Conservation (phyloP, 2,888 invertebrate species). For the Junonia oenone region DNA sequence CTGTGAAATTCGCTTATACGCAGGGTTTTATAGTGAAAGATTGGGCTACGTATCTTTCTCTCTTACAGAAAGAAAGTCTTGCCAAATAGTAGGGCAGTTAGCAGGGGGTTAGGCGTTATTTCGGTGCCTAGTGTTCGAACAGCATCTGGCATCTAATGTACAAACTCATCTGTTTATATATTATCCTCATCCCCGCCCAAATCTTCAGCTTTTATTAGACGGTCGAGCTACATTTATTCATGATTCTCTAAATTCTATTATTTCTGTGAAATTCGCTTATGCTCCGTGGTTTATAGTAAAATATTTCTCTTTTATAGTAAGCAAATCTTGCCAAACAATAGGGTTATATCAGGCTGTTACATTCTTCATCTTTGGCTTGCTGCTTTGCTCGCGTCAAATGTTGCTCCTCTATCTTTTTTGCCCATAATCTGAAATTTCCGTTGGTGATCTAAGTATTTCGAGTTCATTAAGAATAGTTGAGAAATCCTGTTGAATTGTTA, state of each 20-base stretch:
- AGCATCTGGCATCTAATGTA: conserved; percentile 16
- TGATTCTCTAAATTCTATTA: not conserved
- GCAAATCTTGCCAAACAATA: too few relatives aligned
- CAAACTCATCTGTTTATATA: conserved; percentile 26
- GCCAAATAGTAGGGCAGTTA: too few relatives aligned
- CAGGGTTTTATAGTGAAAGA: not conserved
- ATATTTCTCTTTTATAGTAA: too few relatives aligned
- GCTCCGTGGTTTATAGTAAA: not conserved
- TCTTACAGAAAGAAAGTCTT: too few relatives aligned
- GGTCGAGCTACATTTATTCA: not conserved
- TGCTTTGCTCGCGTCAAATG: too few relatives aligned
- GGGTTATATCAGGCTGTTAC: too few relatives aligned
- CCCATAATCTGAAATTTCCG: too few relatives aligned
- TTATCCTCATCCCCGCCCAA: conserved; percentile 26
- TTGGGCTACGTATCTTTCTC: not conserved
- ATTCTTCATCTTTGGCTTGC: too few relatives aligned
- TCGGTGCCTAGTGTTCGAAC: conserved; percentile 25
- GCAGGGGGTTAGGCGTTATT: conserved; percentile 33
- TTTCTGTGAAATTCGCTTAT: not conserved
- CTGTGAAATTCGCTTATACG: not conserved
- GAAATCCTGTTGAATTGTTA: too few relatives aligned
- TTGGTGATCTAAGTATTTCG: too few relatives aligned
- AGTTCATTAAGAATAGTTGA: too few relatives aligned
- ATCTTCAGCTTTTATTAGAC: conserved; percentile 30
- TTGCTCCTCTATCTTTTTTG: too few relatives aligned